phyloP scores from a whole-genome alignment of 2,113 vertebrate species.

The Lonchura striata region DNA sequence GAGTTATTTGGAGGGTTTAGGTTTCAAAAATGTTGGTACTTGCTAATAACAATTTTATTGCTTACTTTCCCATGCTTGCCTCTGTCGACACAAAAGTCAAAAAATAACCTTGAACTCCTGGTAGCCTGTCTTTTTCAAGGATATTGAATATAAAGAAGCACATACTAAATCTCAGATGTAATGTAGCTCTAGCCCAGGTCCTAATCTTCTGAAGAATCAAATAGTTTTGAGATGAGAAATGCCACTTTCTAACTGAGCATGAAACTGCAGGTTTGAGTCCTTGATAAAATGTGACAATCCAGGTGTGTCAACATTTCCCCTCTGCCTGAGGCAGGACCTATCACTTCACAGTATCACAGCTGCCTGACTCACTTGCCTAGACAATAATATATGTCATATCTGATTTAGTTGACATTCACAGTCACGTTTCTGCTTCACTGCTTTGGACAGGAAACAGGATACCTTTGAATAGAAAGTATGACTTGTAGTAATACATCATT shows the following conservation, averaged over 20 bases:
- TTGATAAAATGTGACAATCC: slow-evolving; percentile 3
- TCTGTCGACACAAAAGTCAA: neutral
- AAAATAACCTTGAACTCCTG: neutral
- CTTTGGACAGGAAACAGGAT: neutral
- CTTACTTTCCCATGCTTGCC: neutral
- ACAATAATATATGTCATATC: neutral
- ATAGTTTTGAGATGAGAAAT: slow-evolving; percentile 33
- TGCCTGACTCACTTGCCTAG: neutral
- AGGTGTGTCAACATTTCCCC: slow-evolving; percentile 42
- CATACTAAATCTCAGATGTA: neutral
- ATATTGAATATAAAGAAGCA: neutral
- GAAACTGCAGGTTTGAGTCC: slow-evolving; percentile 35
- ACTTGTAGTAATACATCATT: neutral
- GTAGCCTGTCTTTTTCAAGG: neutral
- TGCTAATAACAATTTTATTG: neutral
- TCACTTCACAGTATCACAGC: neutral
- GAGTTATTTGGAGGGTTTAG: neutral
- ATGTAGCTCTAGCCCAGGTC: neutral
- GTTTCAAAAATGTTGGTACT: slow-evolving; percentile 5
- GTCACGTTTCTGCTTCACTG: neutral
- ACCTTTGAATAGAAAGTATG: neutral
- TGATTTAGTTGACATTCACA: neutral
- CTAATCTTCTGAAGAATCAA: slow-evolving; percentile 1
- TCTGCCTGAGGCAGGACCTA: slow-evolving; percentile 23
- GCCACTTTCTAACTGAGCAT: slow-evolving; percentile 20